phyloP scores from a whole-genome alignment of 2,797 vertebrate genomes.

The Schizopygopsis pylzovi region DNA sequence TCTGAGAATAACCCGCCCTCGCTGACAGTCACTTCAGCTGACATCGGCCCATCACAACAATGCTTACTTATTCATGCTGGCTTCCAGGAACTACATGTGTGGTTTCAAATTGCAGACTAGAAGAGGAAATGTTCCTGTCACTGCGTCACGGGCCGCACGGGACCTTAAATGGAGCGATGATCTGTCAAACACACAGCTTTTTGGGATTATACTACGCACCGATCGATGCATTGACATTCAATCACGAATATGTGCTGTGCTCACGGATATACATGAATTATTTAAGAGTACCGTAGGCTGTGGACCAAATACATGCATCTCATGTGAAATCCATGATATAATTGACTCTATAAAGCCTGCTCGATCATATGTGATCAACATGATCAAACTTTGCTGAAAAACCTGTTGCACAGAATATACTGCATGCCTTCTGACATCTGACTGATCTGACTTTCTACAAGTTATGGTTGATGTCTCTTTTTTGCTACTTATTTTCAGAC shows the following conservation, averaged over 20 bases:
- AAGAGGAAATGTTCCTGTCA: slow-evolving; percentile 45
- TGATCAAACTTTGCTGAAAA: not conserved
- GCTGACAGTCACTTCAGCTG: slow-evolving; percentile 76
- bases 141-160: not conserved
- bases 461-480: not conserved
- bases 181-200: slow-evolving; percentile 26
- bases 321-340: not conserved
- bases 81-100: slow-evolving; percentile 73
- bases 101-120: slow-evolving; percentile 61
- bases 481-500: not conserved
- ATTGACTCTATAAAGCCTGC: not conserved
- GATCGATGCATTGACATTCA: slow-evolving; percentile 43
- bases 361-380: not conserved
- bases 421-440: not conserved
- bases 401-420: too few relatives aligned
- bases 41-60: slow-evolving; percentile 76
- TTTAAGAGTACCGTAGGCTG: not conserved
- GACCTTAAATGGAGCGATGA: slow-evolving; percentile 3
- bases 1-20: slow-evolving; percentile 68
- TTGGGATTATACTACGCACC: not conserved
- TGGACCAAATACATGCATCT: not conserved
- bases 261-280: slow-evolving; percentile 6
- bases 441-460: too few relatives aligned
- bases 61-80: slow-evolving; percentile 80
- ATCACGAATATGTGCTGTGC: slow-evolving; percentile 1